phyloP scores from a whole-genome alignment of 1,140 invertebrate species.

The Oryzaephilus surinamensis region DNA sequence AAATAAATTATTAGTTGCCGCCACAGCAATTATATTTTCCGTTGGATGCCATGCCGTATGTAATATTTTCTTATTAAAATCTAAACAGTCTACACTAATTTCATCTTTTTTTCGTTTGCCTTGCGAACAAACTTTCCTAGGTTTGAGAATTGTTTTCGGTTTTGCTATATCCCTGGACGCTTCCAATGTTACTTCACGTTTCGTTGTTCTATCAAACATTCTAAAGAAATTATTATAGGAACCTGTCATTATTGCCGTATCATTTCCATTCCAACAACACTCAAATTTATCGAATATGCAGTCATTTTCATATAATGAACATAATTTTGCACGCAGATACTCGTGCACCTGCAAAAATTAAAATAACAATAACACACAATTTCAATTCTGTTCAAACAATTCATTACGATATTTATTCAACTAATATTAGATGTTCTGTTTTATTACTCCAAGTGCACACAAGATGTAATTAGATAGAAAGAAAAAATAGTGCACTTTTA shows the following conservation, averaged over 20 bases:
- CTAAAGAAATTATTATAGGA: slow-evolving; percentile 99
- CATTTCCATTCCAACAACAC: slow-evolving; percentile 98
- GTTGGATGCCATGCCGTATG: slow-evolving; percentile 99
- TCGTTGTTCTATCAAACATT: slow-evolving; percentile 85
- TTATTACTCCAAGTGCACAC: too few relatives aligned
- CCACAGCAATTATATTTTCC: slow-evolving; percentile 97
- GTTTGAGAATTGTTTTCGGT: slow-evolving; percentile 86
- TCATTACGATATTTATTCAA: too few relatives aligned
- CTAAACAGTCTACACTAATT: slow-evolving; percentile 96
- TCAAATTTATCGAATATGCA: slow-evolving; percentile 99
- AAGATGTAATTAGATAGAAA: too few relatives aligned
- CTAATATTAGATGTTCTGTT: too few relatives aligned
- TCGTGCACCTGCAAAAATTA: slow-evolving; percentile 79
- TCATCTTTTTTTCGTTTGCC: slow-evolving; percentile 98
- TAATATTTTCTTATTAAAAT: slow-evolving; percentile 99
- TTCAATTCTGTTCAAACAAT: too few relatives aligned
- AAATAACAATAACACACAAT: too few relatives aligned
- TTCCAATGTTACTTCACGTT: slow-evolving; percentile 77
- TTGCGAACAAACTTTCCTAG: slow-evolving; percentile 81
- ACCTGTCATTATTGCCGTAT: slow-evolving; percentile 97
- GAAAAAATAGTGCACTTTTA: too few relatives aligned
- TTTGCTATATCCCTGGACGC: slow-evolving; percentile 67
- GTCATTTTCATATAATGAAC: slow-evolving; percentile 98
- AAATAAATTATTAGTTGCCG: slow-evolving; percentile 99
- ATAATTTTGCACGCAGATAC: slow-evolving; percentile 95